Evolutionary conservation across 37 sponge, comb jelly and placozoan genomes (phyloP).

Genomic region (Lycopodina hypogea): DNA sequence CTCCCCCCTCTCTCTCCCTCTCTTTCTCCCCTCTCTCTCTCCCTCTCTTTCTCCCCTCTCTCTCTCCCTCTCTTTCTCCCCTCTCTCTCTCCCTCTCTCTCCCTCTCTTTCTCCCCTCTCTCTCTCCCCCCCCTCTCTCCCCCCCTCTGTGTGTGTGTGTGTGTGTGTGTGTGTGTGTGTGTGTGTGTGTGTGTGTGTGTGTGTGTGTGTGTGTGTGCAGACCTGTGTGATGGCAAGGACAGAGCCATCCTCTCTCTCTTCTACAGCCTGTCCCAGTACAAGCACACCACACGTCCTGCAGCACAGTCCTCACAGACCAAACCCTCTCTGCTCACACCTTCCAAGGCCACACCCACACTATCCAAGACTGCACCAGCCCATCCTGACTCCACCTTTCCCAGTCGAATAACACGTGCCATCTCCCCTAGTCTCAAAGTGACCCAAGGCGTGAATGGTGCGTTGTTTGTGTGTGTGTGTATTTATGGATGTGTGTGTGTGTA

Average conservation of each 20-base stretch:
- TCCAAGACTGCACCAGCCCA: background rate
- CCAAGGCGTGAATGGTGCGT: background rate
- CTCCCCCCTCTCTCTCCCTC: no score
- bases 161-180: no score
- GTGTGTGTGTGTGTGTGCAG: slow-evolving; percentile 4
- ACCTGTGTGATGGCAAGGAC: slow-evolving; percentile 57
- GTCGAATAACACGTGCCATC: slow-evolving; percentile 34
- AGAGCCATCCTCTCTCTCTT: slow-evolving; percentile 46
- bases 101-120: background rate
- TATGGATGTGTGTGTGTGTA: no score
- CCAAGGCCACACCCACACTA: background rate
- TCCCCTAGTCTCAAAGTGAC: slow-evolving; percentile 41
- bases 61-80: background rate
- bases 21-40: no score
- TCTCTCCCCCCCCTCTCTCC: no score
- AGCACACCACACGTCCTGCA: slow-evolving; percentile 20
- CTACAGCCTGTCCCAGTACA: slow-evolving; percentile 55
- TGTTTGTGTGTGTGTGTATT: no score
- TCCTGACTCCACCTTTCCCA: background rate
- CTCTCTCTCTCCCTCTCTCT: background rate
- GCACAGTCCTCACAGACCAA: background rate
- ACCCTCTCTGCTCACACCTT: background rate
- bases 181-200: no score
- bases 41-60: background rate
- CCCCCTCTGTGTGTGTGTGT: no score